phyloP scores from a whole-genome alignment of 2,113 vertebrate species.

The Sula dactylatra region DNA sequence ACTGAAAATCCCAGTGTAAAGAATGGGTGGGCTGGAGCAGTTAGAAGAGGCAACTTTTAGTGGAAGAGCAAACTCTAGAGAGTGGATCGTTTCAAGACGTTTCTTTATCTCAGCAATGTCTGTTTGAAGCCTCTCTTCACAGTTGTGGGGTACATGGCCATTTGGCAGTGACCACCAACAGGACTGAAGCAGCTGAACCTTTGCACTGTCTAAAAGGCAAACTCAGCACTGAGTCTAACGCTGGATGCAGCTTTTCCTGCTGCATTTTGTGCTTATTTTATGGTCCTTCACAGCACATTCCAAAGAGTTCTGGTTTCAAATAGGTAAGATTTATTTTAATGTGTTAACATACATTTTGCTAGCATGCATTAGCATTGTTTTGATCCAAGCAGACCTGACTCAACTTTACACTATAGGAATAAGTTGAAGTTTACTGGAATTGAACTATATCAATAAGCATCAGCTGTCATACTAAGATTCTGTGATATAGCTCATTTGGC shows the following conservation, averaged over 20 bases:
- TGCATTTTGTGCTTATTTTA: background rate
- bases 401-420: background rate
- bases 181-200: background rate
- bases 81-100: background rate
- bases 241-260: background rate
- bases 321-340: background rate
- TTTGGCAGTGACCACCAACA: background rate
- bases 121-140: background rate
- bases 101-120: background rate
- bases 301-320: background rate
- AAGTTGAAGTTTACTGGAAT: constrained; percentile 9
- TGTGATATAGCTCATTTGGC: background rate
- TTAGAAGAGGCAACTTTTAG: background rate
- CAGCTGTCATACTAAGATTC: background rate
- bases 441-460: background rate
- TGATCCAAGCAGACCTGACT: background rate
- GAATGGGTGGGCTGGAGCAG: background rate
- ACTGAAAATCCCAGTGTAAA: background rate
- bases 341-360: background rate
- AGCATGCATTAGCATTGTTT: background rate
- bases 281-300: background rate
- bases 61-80: background rate
- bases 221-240: background rate
- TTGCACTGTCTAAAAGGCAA: background rate
- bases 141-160: rapidly evolving